Evolutionary conservation across 2,113 vertebrate genomes (phyloP), one percentile per base, ranked within the genome.

Genomic region (Psittacus erithacus): DNA sequence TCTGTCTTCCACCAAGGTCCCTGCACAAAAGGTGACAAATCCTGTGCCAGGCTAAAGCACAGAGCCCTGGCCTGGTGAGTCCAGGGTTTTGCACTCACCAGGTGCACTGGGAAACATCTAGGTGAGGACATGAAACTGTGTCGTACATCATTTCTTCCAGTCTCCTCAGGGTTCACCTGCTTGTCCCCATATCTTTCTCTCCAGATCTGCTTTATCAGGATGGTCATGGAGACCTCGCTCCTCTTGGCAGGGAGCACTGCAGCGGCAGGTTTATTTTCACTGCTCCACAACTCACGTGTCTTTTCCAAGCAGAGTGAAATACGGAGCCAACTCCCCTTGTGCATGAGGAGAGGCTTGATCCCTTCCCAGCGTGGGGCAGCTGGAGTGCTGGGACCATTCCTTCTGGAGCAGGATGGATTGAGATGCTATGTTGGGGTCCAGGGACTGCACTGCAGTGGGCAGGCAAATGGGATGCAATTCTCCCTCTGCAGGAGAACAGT

Each of bases 311-410:
- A n/a, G 41, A 68, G 33, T 10, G 3, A n/a, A 29, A 49, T 46
- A 27, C 6, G 1, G 2, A 44, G 23, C 20, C 7, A 17, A 16
- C 41, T 82, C 6, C 10, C 4, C 17, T 13, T 39, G 25, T 64
- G 53, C 7, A 59, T 22, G 70, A 74, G 59, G 41, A 82, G 76
- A 86, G 49, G 53, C 28, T 5, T 6, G 28, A 31, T 60, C 47
- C 35, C 25, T 63, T 33, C 47, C 7, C 19, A 10, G 28, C 0
- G 0, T 62, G 44, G 46, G 24, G 39, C 62, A 86, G 47, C 39
- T 83, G 53, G 43, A 44, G 38, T 9, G 1, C 17, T 3, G 6
- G 59, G 22, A 35, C 33, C 9, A 10, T 75, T 27, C 52, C 25
- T 67, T 17, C 35, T 55, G 76, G 33, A 73, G 50, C 19, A 46